A percentile compares a stretch with the other conserved stretches of the same genome.
Conservation (phyloP, 2,888 invertebrate genomes). For the Netelia melanura region DNA sequence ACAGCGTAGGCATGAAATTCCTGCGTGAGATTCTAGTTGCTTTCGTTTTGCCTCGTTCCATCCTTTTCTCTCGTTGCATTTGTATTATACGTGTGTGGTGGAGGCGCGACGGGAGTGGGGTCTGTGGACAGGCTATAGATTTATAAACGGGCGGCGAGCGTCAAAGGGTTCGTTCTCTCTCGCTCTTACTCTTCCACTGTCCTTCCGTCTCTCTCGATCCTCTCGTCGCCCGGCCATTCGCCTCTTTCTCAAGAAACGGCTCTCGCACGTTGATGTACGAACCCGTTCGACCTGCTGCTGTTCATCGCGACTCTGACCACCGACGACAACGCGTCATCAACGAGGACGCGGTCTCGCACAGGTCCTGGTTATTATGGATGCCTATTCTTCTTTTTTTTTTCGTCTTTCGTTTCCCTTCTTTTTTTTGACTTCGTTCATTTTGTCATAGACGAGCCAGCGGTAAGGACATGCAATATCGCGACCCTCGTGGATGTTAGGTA, state of each 20-base stretch:
- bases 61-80: slow-evolving; percentile 1
- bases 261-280: slow-evolving; percentile 67
- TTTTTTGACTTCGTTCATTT: not conserved
- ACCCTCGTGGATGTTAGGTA: slow-evolving; percentile 14
- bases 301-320: slow-evolving; percentile 54
- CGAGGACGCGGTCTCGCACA: slow-evolving; percentile 36
- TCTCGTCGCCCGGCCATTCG: slow-evolving; percentile 22
- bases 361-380: slow-evolving; percentile 6
- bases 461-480: not conserved
- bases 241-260: slow-evolving; percentile 31
- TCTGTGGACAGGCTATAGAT: slow-evolving; percentile 66
- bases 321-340: slow-evolving; percentile 51
- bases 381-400: not conserved
- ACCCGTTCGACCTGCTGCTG: slow-evolving; percentile 65
- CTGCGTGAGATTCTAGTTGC: not conserved
- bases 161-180: slow-evolving; percentile 69
- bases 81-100: not conserved
- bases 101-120: slow-evolving; percentile 63
- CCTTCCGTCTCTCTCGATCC: not conserved
- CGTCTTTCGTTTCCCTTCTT: not conserved
- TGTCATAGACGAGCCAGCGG: slow-evolving; percentile 9
- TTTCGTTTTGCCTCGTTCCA: not conserved
- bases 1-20: slow-evolving; percentile 18
- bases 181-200: not conserved
- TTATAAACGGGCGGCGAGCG: slow-evolving; percentile 72